These are phyloP conservation scores for Metaphire vulgaris DNA, from an alignment of 1,140 invertebrate species.

Conservation along the genomic window DNA sequence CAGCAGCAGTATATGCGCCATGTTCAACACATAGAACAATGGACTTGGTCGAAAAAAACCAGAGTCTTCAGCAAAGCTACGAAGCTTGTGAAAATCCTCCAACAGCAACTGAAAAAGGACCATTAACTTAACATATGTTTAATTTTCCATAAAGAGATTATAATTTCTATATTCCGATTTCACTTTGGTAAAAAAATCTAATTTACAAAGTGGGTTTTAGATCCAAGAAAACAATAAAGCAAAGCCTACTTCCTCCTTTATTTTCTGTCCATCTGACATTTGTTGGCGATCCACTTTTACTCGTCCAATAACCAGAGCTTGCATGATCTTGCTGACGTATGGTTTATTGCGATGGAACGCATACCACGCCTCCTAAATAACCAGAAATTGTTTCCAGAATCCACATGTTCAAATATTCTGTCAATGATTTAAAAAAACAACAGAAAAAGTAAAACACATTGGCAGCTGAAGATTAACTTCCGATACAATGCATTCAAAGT, in stretches of 20 bases:
- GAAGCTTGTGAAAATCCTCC: conserved; percentile 42
- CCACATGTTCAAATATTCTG: too few relatives aligned
- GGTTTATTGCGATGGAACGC: conserved; percentile 26
- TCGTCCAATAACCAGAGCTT: conserved; percentile 12
- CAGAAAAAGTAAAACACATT: too few relatives aligned
- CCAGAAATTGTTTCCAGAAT: too few relatives aligned
- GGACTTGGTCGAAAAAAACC: conserved; percentile 41
- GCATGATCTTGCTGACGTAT: conserved; percentile 19
- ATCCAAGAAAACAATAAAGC: too few relatives aligned
- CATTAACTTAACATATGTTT: too few relatives aligned
- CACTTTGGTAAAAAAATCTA: too few relatives aligned
- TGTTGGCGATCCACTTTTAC: background rate
- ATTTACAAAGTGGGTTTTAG: too few relatives aligned
- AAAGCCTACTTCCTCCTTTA: background rate
- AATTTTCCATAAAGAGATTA: too few relatives aligned
- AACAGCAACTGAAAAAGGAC: conserved; percentile 30
- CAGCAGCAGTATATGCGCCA: conserved; percentile 42
- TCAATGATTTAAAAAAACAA: too few relatives aligned
- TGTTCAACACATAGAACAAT: conserved; percentile 41
- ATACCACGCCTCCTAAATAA: conserved; percentile 26
- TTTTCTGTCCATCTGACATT: background rate
- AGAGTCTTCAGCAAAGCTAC: conserved; percentile 39
- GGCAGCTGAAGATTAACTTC: too few relatives aligned
- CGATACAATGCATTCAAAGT: too few relatives aligned
- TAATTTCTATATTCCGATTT: too few relatives aligned